A percentile compares a stretch with the other conserved stretches of the same genome.
phyloP scores from a whole-genome alignment of 64 coral and sea anemone species.

The Montipora sp. region DNA sequence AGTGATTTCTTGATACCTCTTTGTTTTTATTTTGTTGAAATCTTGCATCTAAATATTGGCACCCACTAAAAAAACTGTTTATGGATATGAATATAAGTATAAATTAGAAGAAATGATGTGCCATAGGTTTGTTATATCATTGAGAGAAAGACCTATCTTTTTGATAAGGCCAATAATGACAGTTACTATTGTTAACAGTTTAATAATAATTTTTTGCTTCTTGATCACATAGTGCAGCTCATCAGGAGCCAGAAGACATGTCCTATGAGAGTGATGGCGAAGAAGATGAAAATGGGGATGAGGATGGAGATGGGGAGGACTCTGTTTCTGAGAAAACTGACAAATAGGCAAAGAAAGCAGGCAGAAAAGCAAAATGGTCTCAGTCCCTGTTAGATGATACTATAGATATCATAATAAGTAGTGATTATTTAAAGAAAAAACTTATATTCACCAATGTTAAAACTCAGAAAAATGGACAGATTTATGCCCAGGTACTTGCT shows the following conservation, averaged over 20 bases:
- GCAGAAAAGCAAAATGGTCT: slow-evolving; percentile 29
- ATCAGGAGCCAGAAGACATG: not conserved
- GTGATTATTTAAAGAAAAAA: too few species aligned
- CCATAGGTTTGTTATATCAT: not conserved
- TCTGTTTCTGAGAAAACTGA: slow-evolving; percentile 9
- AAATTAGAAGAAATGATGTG: too few species aligned
- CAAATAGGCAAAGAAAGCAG: slow-evolving; percentile 34
- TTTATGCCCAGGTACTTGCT: slow-evolving; percentile 64
- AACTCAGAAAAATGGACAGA: slow-evolving; percentile 72
- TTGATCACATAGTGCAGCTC: not conserved
- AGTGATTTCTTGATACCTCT: too few species aligned
- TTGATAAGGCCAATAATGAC: too few species aligned
- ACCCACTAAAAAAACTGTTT: too few species aligned
- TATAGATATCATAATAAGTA: too few species aligned
- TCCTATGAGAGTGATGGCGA: too few species aligned
- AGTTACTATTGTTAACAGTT: not conserved
- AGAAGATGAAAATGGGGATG: too few species aligned
- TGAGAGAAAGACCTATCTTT: not conserved
- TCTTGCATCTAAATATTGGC: too few species aligned
- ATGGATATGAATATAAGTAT: too few species aligned
- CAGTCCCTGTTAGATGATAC: not conserved
- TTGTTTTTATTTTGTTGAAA: too few species aligned
- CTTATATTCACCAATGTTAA: not conserved
- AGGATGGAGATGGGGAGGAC: not conserved
- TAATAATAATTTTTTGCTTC: not conserved